Percentiles rank a stretch among this genome's conserved stretches.
Evolutionary conservation across 2,888 invertebrate species (phyloP).

Genomic region (Campoplex nolae): DNA sequence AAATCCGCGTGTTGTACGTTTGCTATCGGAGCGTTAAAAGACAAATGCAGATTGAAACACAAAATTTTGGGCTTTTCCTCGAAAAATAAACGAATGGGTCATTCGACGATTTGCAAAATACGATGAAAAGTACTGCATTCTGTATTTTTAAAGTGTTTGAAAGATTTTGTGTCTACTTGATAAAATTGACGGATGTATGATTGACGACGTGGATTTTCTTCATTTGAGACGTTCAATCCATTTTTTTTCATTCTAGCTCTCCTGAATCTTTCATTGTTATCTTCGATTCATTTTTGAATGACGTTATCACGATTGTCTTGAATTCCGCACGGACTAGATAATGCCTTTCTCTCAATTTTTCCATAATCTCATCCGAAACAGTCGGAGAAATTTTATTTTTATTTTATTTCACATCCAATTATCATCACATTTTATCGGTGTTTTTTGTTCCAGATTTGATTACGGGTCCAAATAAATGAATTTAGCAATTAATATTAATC

Average conservation of each 20-base stretch:
- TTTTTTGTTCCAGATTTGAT: neutral
- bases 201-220: neutral
- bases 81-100: too few species aligned
- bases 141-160: neutral
- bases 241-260: neutral
- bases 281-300: neutral
- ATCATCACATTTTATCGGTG: neutral
- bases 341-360: neutral
- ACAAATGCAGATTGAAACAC: neutral
- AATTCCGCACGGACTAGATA: neutral
- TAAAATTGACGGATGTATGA: neutral
- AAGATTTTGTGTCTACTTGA: neutral
- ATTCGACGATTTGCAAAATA: neutral
- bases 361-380: neutral
- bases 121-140: neutral
- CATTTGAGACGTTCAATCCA: neutral
- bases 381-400: neutral
- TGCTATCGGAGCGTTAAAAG: neutral
- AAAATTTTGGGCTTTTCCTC: too few species aligned
- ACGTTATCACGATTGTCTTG: neutral
- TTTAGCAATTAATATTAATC: neutral
- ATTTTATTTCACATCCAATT: neutral
- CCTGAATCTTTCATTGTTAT: neutral
- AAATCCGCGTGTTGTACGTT: too few species aligned
- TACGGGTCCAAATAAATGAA: neutral